These are phyloP conservation scores for Rhyzopertha dominica DNA, from an alignment of 1,140 invertebrate genomes.

Conservation along the genomic window DNA sequence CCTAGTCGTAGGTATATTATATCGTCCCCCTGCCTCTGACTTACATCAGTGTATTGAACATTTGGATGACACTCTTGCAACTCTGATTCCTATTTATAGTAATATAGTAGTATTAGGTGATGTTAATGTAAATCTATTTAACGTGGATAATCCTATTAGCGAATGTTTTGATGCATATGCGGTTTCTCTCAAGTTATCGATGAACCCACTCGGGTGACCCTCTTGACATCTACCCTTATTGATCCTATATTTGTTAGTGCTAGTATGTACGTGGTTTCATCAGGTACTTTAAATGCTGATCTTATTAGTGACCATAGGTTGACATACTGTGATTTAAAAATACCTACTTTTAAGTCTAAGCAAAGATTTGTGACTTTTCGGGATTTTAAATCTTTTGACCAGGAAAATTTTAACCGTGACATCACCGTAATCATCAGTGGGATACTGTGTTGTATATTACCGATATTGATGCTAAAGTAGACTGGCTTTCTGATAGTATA, in stretches of 20 bases:
- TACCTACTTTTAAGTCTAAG: neutral
- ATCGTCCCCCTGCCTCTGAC: conserved; percentile 3
- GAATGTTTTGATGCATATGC: conserved; percentile 2
- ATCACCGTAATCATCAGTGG: neutral
- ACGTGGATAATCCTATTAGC: neutral
- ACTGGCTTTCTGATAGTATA: neutral
- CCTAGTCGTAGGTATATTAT: conserved; percentile 1
- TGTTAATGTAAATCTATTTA: conserved; percentile 3
- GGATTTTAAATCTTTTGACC: conserved; percentile 1
- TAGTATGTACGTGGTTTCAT: neutral
- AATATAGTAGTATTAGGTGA: neutral
- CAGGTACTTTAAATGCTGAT: neutral
- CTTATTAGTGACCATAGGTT: conserved; percentile 1
- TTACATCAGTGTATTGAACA: no score
- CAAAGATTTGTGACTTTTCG: neutral
- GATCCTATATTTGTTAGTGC: conserved; percentile 2
- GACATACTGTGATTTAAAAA: neutral
- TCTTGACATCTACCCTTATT: neutral
- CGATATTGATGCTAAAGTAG: neutral
- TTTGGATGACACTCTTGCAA: neutral
- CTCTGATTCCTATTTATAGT: neutral
- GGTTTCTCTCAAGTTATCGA: neutral
- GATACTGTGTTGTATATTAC: neutral
- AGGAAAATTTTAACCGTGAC: neutral
- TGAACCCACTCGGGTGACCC: neutral